Conservation (phyloP, 92 coral and sea anemone species). For the Phenganax stokvisi region DNA sequence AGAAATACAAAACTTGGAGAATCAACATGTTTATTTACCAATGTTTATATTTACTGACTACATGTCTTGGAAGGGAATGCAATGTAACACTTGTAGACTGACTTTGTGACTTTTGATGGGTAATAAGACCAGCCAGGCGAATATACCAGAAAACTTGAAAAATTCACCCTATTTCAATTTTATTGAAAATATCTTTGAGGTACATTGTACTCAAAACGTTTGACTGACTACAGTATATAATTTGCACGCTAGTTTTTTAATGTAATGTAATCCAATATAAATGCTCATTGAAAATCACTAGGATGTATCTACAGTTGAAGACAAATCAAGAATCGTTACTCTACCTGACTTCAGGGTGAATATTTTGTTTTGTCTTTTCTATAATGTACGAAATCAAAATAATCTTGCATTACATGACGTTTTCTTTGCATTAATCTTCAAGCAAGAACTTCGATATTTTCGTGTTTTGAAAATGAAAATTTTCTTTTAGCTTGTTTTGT, state of each 20-base stretch:
- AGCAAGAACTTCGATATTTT: no score
- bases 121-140: constrained; percentile 21
- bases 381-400: background rate
- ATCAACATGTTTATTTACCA: background rate
- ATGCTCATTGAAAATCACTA: background rate
- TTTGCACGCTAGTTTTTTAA: background rate
- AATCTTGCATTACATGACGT: no score
- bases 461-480: no score
- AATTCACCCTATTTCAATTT: constrained; percentile 23
- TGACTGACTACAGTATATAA: background rate
- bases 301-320: constrained; percentile 26
- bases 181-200: constrained; percentile 28
- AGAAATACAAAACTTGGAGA: background rate
- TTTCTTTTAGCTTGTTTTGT: background rate
- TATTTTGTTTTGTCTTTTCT: background rate
- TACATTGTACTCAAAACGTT: background rate
- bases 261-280: background rate
- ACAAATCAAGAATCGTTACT: constrained; percentile 1
- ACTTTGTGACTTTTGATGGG: constrained; percentile 13
- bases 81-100: background rate
- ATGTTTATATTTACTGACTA: background rate
- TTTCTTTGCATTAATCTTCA: no score
- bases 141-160: constrained; percentile 16
- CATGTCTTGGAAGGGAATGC: background rate
- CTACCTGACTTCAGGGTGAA: constrained; percentile 12